Percentiles rank a stretch among this genome's conserved stretches.
phyloP scores from a whole-genome alignment of 2,797 vertebrate genomes.

The Glossophaga mutica region DNA sequence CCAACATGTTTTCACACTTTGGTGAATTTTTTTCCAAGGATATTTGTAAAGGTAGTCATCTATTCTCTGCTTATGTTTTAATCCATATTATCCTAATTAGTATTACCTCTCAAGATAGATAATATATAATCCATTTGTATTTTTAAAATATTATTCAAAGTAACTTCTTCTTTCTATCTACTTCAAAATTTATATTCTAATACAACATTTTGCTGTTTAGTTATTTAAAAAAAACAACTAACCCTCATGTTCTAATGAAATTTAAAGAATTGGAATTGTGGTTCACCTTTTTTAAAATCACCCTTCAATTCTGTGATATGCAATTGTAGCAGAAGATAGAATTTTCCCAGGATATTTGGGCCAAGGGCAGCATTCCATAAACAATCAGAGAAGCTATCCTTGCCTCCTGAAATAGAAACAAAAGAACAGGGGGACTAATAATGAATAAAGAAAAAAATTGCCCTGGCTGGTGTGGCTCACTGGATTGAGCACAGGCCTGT shows the following conservation, averaged over 20 bases:
- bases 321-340: constrained; percentile 79
- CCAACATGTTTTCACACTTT: background rate
- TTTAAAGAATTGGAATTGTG: constrained; percentile 76
- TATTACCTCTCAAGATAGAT: background rate
- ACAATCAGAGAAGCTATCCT: constrained; percentile 72
- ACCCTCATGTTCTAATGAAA: constrained; percentile 74
- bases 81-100: background rate
- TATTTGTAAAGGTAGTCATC: background rate
- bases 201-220: constrained; percentile 21
- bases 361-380: constrained; percentile 79
- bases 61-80: background rate
- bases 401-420: constrained; percentile 73
- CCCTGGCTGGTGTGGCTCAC: too few relatives aligned
- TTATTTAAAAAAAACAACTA: constrained; percentile 70
- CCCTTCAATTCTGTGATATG: constrained; percentile 67
- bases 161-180: background rate
- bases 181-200: background rate
- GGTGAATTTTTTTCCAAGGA: background rate
- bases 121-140: constrained; percentile 14
- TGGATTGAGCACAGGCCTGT: too few relatives aligned
- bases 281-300: constrained; percentile 74
- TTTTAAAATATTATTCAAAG: background rate
- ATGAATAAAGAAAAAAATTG: background rate
- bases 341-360: constrained; percentile 68
- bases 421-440: constrained; percentile 46